Conservation (phyloP, 2,113 vertebrate species). For the Xenopus laevis region DNA sequence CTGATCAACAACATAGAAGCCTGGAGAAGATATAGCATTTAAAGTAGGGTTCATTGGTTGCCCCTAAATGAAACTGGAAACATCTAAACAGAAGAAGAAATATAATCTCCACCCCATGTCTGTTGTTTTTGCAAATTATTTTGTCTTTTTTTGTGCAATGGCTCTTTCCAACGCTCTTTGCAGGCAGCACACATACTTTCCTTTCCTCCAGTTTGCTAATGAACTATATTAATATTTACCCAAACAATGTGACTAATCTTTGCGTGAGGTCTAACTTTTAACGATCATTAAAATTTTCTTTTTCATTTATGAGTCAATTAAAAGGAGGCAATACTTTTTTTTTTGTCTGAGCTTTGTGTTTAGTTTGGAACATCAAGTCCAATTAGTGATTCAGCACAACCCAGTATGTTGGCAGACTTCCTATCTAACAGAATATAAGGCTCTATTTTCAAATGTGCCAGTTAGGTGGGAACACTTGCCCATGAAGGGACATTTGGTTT, state of each 20-base stretch:
- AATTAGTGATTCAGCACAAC: background rate
- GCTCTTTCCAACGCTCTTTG: background rate
- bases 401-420: background rate
- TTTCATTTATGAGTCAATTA: too few relatives aligned
- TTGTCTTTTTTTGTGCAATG: background rate
- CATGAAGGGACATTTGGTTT: background rate
- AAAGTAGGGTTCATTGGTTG: too few relatives aligned
- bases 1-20: too few relatives aligned
- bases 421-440: background rate
- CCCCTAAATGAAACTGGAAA: too few relatives aligned
- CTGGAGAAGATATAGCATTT: too few relatives aligned
- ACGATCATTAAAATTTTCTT: too few relatives aligned
- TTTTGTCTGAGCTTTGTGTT: too few relatives aligned
- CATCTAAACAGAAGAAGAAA: too few relatives aligned
- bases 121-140: too few relatives aligned
- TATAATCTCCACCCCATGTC: too few relatives aligned
- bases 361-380: background rate
- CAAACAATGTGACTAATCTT: background rate
- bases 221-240: background rate
- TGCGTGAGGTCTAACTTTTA: background rate
- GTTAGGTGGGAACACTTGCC: slow-evolving; percentile 1
- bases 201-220: background rate
- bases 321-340: too few relatives aligned
- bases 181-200: background rate
- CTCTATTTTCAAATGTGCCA: background rate